phyloP scores from a whole-genome alignment of 2,113 vertebrate species.

The Potamarius usumacintae region DNA sequence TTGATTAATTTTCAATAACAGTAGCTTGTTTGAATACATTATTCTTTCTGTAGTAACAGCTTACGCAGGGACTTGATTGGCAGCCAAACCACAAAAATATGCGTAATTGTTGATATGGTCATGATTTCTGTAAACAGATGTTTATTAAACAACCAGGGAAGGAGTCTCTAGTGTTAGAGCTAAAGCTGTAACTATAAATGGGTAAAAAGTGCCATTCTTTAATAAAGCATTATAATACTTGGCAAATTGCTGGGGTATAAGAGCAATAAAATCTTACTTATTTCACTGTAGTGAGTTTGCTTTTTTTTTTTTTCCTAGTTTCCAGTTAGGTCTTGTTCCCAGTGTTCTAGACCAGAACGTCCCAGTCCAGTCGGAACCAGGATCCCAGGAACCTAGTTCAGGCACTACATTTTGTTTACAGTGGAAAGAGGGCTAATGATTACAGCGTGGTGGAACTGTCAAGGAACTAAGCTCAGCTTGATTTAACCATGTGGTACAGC shows the following conservation, averaged over 20 bases:
- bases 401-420: no score
- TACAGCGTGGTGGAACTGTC: no score
- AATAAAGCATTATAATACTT: background rate
- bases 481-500: no score
- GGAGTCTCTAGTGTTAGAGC: background rate
- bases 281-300: no score
- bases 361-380: background rate
- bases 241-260: no score
- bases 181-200: background rate
- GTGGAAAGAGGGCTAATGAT: no score
- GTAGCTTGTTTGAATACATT: no score
- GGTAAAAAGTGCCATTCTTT: background rate
- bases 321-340: no score
- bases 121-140: background rate
- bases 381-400: background rate
- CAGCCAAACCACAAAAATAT: no score
- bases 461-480: no score
- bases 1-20: no score
- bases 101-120: background rate
- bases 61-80: background rate
- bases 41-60: background rate
- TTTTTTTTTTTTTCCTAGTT: no score
- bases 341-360: background rate
- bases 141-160: background rate
- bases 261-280: background rate